A percentile compares a stretch with the other conserved stretches of the same genome.
Evolutionary conservation across 2,888 invertebrate genomes (phyloP).

Genomic region (Cotesia congregata): DNA sequence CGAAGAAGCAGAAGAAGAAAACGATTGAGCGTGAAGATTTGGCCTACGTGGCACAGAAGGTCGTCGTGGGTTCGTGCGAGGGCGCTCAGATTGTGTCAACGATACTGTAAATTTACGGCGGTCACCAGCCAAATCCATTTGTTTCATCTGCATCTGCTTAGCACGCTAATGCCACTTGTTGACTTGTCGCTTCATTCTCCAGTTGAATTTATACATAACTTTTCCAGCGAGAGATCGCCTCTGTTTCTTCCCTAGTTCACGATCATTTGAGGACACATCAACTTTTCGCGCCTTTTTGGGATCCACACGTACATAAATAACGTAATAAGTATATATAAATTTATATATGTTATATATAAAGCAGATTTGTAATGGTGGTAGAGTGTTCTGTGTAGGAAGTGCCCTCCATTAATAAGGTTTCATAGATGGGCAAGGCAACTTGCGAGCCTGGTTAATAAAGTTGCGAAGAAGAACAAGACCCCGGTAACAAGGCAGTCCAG

Average conservation of each 20-base stretch:
- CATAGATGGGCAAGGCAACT: constrained; percentile 41
- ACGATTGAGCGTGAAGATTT: constrained; percentile 48
- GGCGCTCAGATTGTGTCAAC: constrained; percentile 67
- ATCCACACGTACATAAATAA: background rate
- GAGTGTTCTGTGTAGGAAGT: constrained; percentile 38
- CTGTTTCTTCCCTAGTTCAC: background rate
- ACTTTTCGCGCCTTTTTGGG: background rate
- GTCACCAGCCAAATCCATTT: constrained; percentile 67
- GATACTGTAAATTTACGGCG: constrained; percentile 66
- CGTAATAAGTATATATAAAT: background rate
- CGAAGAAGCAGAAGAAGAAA: constrained; percentile 30
- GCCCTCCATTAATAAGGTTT: constrained; percentile 43
- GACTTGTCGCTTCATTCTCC: constrained; percentile 16
- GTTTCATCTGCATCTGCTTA: constrained; percentile 68
- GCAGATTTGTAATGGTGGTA: background rate
- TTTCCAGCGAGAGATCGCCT: too few relatives aligned
- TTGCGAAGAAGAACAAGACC: constrained; percentile 51
- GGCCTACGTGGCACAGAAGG: constrained; percentile 45
- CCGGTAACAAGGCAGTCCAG: constrained; percentile 55
- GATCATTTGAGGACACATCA: background rate
- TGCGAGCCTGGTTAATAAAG: constrained; percentile 55
- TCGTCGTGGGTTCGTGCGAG: constrained; percentile 62
- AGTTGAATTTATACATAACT: background rate
- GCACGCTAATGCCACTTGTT: constrained; percentile 63
- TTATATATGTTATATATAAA: background rate